phyloP scores from a whole-genome alignment of 2,797 vertebrate genomes.

The Phyllotis vaccarum region DNA sequence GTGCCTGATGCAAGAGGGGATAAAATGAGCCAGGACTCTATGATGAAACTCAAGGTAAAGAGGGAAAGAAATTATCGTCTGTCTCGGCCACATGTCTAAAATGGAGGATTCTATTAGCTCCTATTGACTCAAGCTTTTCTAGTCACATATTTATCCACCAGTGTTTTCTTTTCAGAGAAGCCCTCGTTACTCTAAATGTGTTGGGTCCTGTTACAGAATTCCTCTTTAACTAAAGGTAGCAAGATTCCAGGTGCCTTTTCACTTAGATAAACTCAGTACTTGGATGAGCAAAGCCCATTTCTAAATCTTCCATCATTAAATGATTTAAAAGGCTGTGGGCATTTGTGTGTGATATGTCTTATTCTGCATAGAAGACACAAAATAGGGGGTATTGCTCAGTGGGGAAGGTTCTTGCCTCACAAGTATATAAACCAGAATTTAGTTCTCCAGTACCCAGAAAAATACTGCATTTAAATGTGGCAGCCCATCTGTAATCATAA shows the following conservation, averaged over 20 bases:
- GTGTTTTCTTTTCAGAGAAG: conserved; percentile 8
- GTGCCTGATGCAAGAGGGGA: conserved; percentile 96
- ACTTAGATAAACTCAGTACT: background rate
- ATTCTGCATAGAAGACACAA: background rate
- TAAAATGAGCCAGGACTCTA: conserved; percentile 99
- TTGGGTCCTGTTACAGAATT: background rate
- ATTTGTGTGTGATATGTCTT: background rate
- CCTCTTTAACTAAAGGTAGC: background rate
- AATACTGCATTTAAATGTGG: background rate
- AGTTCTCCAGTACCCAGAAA: background rate
- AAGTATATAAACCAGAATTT: background rate
- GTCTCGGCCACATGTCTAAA: background rate
- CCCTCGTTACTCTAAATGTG: background rate
- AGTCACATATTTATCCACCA: background rate
- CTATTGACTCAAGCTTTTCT: background rate
- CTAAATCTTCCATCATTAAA: background rate
- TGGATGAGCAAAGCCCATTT: background rate
- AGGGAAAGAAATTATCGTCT: background rate
- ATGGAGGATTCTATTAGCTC: background rate
- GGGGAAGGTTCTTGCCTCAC: background rate
- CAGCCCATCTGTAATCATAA: background rate
- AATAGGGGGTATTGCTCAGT: no score
- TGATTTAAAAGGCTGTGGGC: background rate
- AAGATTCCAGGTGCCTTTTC: background rate
- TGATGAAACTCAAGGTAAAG: conserved; percentile 99